A percentile compares a stretch with the other conserved stretches of the same genome.
phyloP scores from a whole-genome alignment of 2,797 vertebrate species.

The Acanthurus leucopareius region DNA sequence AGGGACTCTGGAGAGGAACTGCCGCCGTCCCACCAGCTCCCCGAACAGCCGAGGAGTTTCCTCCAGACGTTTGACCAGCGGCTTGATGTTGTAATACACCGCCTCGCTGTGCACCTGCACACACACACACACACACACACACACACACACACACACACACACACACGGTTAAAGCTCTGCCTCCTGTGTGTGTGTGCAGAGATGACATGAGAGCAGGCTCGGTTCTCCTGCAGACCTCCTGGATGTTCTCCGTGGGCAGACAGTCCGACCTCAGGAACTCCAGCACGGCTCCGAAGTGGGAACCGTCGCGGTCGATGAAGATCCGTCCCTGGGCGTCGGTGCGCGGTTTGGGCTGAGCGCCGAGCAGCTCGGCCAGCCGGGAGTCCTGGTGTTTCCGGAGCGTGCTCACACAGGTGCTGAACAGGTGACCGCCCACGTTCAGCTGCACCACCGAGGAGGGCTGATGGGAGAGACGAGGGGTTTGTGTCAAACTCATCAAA shows the following conservation, averaged over 20 bases:
- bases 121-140: slow-evolving; percentile 16
- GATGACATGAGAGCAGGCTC: too few relatives aligned
- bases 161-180: too few relatives aligned
- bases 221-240: slow-evolving; percentile 64
- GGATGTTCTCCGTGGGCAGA: slow-evolving; percentile 85
- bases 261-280: slow-evolving; percentile 90
- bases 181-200: too few relatives aligned
- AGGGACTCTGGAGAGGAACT: slow-evolving; percentile 91
- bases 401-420: slow-evolving; percentile 87
- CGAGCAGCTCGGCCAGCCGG: slow-evolving; percentile 89
- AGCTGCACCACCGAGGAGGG: slow-evolving; percentile 85
- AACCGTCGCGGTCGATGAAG: slow-evolving; percentile 92
- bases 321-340: slow-evolving; percentile 86
- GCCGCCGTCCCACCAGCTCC: slow-evolving; percentile 90
- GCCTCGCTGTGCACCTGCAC: slow-evolving; percentile 90
- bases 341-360: slow-evolving; percentile 65
- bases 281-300: slow-evolving; percentile 89
- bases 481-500: not conserved
- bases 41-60: slow-evolving; percentile 91
- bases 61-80: slow-evolving; percentile 90
- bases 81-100: slow-evolving; percentile 88
- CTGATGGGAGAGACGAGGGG: slow-evolving; percentile 22
- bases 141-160: not conserved
- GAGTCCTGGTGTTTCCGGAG: slow-evolving; percentile 89
- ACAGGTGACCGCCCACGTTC: slow-evolving; percentile 92